Conservation (phyloP, 2,113 vertebrate genomes). For the Ochotona princeps region DNA sequence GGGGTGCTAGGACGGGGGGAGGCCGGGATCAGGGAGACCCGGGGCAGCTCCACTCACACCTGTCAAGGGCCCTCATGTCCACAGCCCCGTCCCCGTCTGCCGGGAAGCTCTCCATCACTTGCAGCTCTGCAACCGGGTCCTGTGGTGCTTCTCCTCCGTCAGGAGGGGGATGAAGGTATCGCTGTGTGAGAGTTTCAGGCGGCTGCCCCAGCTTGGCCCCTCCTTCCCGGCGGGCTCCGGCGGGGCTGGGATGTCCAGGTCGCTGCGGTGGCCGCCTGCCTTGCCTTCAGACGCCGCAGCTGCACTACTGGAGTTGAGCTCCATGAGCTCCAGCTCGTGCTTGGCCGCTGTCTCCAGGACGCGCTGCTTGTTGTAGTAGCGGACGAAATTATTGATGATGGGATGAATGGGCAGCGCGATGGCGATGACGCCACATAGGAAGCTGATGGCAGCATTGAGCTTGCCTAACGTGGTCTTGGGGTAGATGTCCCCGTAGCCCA, state of each 20-base stretch:
- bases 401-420: conserved; percentile 98
- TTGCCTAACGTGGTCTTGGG: conserved; percentile 98
- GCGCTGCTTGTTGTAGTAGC: conserved; percentile 97
- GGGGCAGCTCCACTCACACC: conserved; percentile 51
- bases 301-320: conserved; percentile 87
- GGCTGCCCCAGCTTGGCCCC: conserved; percentile 81
- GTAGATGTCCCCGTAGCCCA: conserved; percentile 98
- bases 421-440: conserved; percentile 97
- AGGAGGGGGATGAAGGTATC: conserved; percentile 92
- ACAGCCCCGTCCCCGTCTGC: background rate
- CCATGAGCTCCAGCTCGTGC: conserved; percentile 96
- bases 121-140: conserved; percentile 89
- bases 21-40: conserved; percentile 72
- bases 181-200: conserved; percentile 89
- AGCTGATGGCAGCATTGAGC: conserved; percentile 97
- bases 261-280: conserved; percentile 68
- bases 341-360: conserved; percentile 97
- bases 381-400: conserved; percentile 98
- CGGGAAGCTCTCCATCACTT: conserved; percentile 76
- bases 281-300: conserved; percentile 72
- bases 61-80: background rate
- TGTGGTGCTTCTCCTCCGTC: conserved; percentile 88
- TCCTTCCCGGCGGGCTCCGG: conserved; percentile 75
- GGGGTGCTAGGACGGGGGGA: background rate
- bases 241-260: conserved; percentile 72